Conservation (phyloP, 2,797 vertebrate species). For the Karalla daura region DNA sequence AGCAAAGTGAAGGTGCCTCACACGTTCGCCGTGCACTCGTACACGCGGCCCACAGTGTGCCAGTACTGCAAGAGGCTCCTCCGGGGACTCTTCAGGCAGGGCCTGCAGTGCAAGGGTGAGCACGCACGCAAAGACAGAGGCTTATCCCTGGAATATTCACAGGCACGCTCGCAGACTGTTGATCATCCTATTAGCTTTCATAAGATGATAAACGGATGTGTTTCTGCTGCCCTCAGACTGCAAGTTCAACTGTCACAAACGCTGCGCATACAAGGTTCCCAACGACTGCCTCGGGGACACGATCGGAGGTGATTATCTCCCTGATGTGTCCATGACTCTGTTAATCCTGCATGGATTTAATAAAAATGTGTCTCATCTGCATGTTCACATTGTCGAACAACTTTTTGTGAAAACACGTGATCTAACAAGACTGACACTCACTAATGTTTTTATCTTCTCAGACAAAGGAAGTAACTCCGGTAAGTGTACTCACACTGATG, state of each 20-base stretch:
- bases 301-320: constrained; percentile 83
- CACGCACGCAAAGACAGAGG: too few species aligned
- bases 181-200: background rate
- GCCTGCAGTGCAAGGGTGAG: constrained; percentile 94
- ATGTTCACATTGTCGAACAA: constrained; percentile 21
- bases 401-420: constrained; percentile 16
- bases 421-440: constrained; percentile 50
- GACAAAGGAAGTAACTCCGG: constrained; percentile 79
- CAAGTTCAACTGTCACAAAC: constrained; percentile 95
- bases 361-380: constrained; percentile 13
- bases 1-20: constrained; percentile 95
- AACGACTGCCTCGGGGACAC: constrained; percentile 93
- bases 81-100: constrained; percentile 92
- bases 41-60: constrained; percentile 93
- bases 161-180: background rate
- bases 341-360: constrained; percentile 40
- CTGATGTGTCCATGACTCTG: constrained; percentile 1
- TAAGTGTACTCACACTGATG: constrained; percentile 62
- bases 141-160: too few species aligned
- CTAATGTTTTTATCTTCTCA: constrained; percentile 72
- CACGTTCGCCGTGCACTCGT: constrained; percentile 93
- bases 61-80: constrained; percentile 94
- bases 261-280: constrained; percentile 91
- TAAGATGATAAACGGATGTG: background rate
- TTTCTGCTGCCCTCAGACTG: constrained; percentile 83